Base-by-base conservation (phyloP, 2,797 vertebrate genomes). In the Danio albolineatus region DNA sequence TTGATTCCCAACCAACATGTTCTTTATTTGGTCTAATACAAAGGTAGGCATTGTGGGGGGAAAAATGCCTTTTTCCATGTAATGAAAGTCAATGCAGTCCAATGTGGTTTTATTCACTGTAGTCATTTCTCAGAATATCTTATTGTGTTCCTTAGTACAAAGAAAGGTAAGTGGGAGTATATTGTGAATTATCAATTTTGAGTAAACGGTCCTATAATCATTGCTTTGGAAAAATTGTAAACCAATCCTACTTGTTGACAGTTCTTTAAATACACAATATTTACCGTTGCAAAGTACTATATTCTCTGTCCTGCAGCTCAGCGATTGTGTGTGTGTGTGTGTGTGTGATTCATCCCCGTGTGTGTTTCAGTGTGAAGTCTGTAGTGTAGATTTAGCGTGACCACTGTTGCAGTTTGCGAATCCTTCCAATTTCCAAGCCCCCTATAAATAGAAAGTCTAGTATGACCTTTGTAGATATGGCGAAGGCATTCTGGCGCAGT, bases 391-490 rank as follows among this genome's bases (percentile, higher is more conserved):
- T 59, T 59, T 69, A 67, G 76, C 36, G 21, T 86, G 82, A 67
- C 83, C 66, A 41, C 72, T 73, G 19, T 69, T 75, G 78, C 59
- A 61, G 46, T 75, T 78, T 78, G 84, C 77, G 60, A 85, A 82
- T 85, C 78, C 73, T 54, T 83, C 49, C n/a, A 70, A 80, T 84
- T 85, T 83, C 77, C 72, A 83, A 83, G 85, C 81, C 85, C 60
- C 88, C 86, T 82, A 65, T 80, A 90, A 91, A 88, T 89, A 90
- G 85, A 86, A 72, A 16, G 67, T 73, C 65, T 75, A 86, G 1
- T 86, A 88, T 89, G 87, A 91, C 85, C 88, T 89, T 86, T 84
- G 87, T 87, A 56, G 59, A 73, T 65, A 64, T 46, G 60, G 49
- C 10, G 10, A 64, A 62, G 41, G 60, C 51, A 73, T 73, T 79